Evolutionary conservation across 2,113 vertebrate genomes (phyloP), one percentile per base, ranked within the genome.

Genomic region (Colossoma macropomum): DNA sequence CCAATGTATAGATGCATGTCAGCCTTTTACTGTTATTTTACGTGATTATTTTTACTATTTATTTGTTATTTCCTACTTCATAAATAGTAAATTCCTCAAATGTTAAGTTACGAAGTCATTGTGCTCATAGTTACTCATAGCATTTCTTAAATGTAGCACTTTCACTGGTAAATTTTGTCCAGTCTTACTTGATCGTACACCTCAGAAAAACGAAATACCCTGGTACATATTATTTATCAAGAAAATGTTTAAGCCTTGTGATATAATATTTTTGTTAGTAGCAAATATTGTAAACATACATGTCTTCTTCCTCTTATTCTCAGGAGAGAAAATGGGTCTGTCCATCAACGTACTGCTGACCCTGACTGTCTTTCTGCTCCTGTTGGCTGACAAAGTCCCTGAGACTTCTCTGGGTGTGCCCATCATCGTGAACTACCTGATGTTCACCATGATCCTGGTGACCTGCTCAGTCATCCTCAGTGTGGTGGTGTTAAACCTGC

Each of bases 291-390:
- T 38, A 38, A 38, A 38, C 41, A 21, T 75, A 7, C 32, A 54
- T 76, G 8, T 84, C 25, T 84, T 1, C 45, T 54, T 25, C 4
- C 15, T 71, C 72, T 4, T 50, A 65, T 68, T 28, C 69, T 27
- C 90, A 98, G 97, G 96, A 77, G 97, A 98, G 91, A 98, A 98
- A 92, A 96, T 98, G 95, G 96, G 95, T 1, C 95, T 97, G 72
- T 97, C 96, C 0, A 97, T 98, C 89, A 97, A 97, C 2, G 96
- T 96, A 1, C 88, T 98, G 83, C 95, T 98, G 80, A 97, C 97
- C 75, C 94, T 97, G 11, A 98, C 96, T 0, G 96, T 98, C 77
- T 97, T 98, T 90, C 90, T 98, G 88, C 93, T 98, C 79, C 95
- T 98, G 90, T 89, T 98, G 92, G 96, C 97, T 0, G 95, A 96